Conservation (phyloP, 2,888 invertebrate species). For the Agrypnus murinus region DNA sequence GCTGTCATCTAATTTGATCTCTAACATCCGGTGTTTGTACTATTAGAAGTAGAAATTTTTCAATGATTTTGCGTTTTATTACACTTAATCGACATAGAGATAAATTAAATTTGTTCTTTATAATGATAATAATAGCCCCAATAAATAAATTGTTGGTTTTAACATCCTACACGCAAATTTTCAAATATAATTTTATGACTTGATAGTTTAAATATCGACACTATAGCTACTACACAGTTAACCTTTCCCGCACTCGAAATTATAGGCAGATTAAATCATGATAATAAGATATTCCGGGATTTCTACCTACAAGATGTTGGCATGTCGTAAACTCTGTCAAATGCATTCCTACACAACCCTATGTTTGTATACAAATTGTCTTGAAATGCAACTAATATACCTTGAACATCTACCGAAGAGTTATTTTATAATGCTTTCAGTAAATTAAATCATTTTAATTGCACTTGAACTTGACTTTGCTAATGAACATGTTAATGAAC, state of each 20-base stretch:
- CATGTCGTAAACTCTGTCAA: conserved; percentile 52
- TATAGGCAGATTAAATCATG: conserved; percentile 48
- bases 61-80: conserved; percentile 29
- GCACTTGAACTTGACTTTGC: conserved; percentile 9
- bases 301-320: conserved; percentile 54
- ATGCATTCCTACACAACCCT: conserved; percentile 47
- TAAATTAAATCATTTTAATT: too few species aligned
- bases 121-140: conserved; percentile 11
- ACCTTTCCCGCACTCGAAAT: conserved; percentile 36
- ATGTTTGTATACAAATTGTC: conserved; percentile 34
- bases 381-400: background rate
- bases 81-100: conserved; percentile 19
- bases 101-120: conserved; percentile 30
- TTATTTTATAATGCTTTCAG: too few species aligned
- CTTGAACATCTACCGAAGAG: background rate
- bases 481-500: too few species aligned
- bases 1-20: conserved; percentile 30
- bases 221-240: conserved; percentile 30
- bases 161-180: conserved; percentile 3
- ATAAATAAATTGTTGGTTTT: background rate
- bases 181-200: conserved; percentile 11
- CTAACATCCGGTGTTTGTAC: conserved; percentile 27
- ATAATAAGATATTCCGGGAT: conserved; percentile 53
- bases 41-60: conserved; percentile 19
- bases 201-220: conserved; percentile 28